Base-by-base conservation (phyloP, 2,888 invertebrate genomes). In the Megalurothrips usitatus region DNA sequence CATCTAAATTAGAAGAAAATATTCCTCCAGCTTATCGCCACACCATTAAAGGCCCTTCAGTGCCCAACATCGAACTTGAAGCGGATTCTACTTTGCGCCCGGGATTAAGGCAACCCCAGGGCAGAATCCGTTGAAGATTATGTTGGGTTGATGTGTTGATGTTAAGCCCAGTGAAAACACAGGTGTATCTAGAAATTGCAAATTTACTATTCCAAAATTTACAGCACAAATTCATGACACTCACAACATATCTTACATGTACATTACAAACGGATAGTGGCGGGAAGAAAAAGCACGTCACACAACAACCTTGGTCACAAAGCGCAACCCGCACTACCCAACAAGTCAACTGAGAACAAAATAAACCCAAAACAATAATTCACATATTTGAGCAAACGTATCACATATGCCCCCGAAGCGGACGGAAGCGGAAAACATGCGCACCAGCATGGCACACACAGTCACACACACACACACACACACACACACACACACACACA, bases 301-400 rank as follows among this genome's bases (percentile, higher is more conserved):
- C 34, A 43, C 34, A 43, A 43, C 34, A 43, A 43, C 34, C 34
- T 43, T n/a, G 6, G 34, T 43, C 34, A 58, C 58, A 58, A 58
- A 6, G 11, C 58, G 58, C 11, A 1, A 6, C 58, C 17, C 58
- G 10, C n/a, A 58, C 58, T 17, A n/a, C 10, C 17, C 58, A 14
- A 58, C 11, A 17, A 52, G 52, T 8, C 3, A 52, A 52, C 10
- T 52, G 58, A 6, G 17, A 58, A 58, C 17, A 12, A 58, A 8
- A 58, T 58, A 58, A 6, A 43, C 34, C 6, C 34, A 58, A 19
- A 14, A 58, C 34, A 58, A 19, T 19, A 58, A 58, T 19, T 58
- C 58, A 58, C 58, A 58, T 43, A 17, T 75, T 75, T 75, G 68
- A 75, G 68, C 68, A 75, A 75, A 75, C 26, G 26, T 75, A 75